Percentiles rank a stretch among this genome's conserved stretches.
Evolutionary conservation across 1,140 invertebrate species (phyloP).

Genomic region (Drosophila funebris): DNA sequence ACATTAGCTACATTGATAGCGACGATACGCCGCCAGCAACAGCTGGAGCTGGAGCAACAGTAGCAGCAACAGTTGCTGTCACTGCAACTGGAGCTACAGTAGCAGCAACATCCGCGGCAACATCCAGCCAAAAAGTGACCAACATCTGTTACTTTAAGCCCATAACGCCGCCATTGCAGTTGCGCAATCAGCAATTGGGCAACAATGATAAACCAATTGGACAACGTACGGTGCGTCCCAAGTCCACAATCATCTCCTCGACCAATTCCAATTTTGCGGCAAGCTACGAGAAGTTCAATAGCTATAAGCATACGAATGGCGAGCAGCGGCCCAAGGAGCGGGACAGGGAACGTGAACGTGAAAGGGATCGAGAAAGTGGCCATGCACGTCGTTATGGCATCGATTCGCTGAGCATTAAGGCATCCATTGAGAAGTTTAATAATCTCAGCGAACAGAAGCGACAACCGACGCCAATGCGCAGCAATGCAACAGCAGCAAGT

Average conservation of each 20-base stretch:
- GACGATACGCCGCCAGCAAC: conserved; percentile 62
- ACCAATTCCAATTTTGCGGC: conserved; percentile 66
- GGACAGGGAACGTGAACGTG: background rate
- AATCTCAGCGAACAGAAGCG: conserved; percentile 72
- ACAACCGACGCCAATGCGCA: conserved; percentile 27
- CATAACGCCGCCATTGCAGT: conserved; percentile 59
- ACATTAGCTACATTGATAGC: conserved; percentile 82
- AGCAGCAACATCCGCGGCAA: background rate
- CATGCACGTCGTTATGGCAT: conserved; percentile 63
- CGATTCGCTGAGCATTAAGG: conserved; percentile 76
- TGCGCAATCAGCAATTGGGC: conserved; percentile 29
- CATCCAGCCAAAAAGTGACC: conserved; percentile 21
- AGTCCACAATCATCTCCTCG: conserved; percentile 73
- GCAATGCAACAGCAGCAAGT: background rate
- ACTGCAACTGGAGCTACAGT: conserved; percentile 7
- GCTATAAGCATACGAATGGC: conserved; percentile 69
- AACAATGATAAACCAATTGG: conserved; percentile 18
- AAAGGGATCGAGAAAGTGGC: conserved; percentile 5
- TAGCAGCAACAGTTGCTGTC: background rate
- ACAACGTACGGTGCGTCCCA: conserved; percentile 58
- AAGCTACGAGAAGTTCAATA: conserved; percentile 70
- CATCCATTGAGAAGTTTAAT: conserved; percentile 82
- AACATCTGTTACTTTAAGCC: conserved; percentile 65
- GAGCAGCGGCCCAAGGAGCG: conserved; percentile 1
- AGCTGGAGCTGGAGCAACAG: background rate